These are phyloP conservation scores for Tribolium freemani DNA, from an alignment of 2,888 invertebrate species.

Conservation along the genomic window DNA sequence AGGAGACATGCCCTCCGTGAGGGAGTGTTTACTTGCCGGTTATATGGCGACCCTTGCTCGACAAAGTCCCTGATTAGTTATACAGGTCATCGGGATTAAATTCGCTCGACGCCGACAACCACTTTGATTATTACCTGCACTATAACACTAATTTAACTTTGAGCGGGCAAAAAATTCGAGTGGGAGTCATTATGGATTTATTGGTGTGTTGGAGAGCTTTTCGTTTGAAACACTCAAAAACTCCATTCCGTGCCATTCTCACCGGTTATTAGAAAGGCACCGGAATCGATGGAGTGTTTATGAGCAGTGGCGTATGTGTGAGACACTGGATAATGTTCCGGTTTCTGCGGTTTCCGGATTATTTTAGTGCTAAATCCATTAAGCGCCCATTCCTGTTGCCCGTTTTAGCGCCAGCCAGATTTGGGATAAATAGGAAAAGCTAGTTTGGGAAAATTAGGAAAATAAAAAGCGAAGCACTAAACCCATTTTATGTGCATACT, in stretches of 20 bases:
- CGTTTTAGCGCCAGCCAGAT: slow-evolving; percentile 42
- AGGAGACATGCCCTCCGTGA: slow-evolving; percentile 28
- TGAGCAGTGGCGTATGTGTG: slow-evolving; percentile 37
- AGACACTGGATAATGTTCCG: slow-evolving; percentile 44
- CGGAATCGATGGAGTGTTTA: slow-evolving; percentile 35
- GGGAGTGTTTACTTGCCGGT: slow-evolving; percentile 26
- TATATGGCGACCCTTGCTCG: slow-evolving; percentile 32
- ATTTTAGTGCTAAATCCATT: slow-evolving; percentile 48
- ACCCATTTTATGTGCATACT: no score
- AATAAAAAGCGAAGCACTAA: no score
- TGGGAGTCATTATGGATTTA: no score
- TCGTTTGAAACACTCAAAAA: neutral
- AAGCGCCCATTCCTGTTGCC: slow-evolving; percentile 38
- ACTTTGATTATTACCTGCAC: slow-evolving; percentile 34
- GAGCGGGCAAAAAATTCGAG: neutral
- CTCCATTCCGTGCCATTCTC: neutral
- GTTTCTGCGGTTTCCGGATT: slow-evolving; percentile 47
- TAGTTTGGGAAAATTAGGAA: neutral
- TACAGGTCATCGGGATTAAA: slow-evolving; percentile 39
- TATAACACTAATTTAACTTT: slow-evolving; percentile 31
- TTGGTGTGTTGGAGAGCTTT: no score
- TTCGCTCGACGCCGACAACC: slow-evolving; percentile 26
- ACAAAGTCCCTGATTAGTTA: slow-evolving; percentile 40
- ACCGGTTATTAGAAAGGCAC: slow-evolving; percentile 18
- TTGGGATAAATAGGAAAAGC: slow-evolving; percentile 7